Conservation (phyloP, 2,113 vertebrate genomes). For the Montifringilla adamsi region DNA sequence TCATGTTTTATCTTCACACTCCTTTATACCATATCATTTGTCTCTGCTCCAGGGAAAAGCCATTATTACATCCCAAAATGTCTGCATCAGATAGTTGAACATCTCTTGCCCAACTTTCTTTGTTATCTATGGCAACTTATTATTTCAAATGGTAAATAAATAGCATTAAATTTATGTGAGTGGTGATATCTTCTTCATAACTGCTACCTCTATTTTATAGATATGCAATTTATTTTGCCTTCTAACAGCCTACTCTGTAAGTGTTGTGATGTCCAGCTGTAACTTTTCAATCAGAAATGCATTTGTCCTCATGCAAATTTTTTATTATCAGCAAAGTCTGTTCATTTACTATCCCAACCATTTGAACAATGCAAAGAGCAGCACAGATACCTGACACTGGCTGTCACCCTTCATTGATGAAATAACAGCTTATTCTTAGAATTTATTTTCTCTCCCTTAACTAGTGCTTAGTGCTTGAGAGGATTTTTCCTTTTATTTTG, state of each 20-base stretch:
- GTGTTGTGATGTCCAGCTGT: background rate
- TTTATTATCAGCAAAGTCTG: background rate
- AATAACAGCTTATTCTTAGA: background rate
- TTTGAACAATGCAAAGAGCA: background rate
- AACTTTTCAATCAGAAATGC: background rate
- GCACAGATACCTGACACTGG: background rate
- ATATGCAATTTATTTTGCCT: background rate
- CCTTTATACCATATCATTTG: background rate
- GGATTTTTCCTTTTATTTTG: slow-evolving; percentile 25
- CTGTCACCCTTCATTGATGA: background rate
- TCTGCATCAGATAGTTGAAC: background rate
- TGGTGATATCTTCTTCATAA: background rate
- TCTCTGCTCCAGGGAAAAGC: background rate
- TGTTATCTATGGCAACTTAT: background rate
- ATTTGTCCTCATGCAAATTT: background rate
- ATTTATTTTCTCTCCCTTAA: slow-evolving; percentile 4
- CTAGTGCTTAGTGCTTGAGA: background rate
- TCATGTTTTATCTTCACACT: background rate
- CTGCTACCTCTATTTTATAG: background rate
- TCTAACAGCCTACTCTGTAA: background rate
- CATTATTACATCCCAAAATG: background rate
- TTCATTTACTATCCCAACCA: background rate
- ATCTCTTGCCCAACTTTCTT: background rate
- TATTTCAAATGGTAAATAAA: background rate
- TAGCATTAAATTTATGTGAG: background rate